Conservation (phyloP, 2,888 invertebrate species). For the Tenthredo notha region DNA sequence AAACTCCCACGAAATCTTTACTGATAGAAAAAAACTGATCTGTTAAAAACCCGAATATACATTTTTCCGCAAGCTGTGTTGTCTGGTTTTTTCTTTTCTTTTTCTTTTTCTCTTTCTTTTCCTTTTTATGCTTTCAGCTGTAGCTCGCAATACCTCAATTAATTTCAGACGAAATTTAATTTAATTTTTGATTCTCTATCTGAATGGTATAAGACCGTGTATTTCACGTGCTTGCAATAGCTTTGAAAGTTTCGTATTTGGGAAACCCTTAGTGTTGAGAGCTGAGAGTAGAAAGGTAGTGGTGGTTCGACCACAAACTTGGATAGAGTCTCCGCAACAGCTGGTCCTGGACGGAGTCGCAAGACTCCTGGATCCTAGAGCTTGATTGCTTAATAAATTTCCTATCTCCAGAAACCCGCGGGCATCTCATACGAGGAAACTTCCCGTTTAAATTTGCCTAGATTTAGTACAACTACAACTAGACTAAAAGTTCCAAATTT, state of each 20-base stretch:
- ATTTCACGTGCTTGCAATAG: background rate
- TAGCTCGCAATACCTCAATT: background rate
- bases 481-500: background rate
- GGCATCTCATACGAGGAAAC: background rate
- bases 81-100: background rate
- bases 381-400: conserved; percentile 38
- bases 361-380: background rate
- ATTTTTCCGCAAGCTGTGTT: background rate
- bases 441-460: background rate
- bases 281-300: background rate
- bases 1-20: background rate
- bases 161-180: background rate
- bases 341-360: conserved; percentile 31
- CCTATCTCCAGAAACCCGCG: background rate
- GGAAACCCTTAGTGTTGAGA: conserved; percentile 3
- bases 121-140: background rate
- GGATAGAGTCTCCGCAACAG: conserved; percentile 41
- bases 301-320: conserved; percentile 41
- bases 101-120: background rate
- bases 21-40: background rate
- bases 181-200: background rate
- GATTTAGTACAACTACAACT: background rate
- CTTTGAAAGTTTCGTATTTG: conserved; percentile 33
- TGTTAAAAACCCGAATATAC: background rate
- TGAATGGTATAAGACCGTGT: background rate